phyloP scores from a whole-genome alignment of 2,888 invertebrate species.

The Anthophora plumipes region DNA sequence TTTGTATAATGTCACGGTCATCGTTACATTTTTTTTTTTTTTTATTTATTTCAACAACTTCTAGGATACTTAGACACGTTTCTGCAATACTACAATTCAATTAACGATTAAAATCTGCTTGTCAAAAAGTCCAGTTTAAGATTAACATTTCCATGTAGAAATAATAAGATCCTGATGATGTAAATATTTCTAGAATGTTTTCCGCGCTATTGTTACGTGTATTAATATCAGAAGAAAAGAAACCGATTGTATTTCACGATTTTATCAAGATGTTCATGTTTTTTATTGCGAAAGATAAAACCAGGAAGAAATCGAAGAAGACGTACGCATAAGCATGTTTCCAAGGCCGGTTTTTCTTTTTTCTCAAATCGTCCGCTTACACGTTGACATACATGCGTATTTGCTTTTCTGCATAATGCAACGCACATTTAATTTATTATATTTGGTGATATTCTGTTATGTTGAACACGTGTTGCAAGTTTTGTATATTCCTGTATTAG shows the following conservation, averaged over 20 bases:
- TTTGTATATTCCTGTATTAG: not conserved
- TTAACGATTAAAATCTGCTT: not conserved
- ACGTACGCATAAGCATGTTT: not conserved
- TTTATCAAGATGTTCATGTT: not conserved
- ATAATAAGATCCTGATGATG: not conserved
- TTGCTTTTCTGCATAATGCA: not conserved
- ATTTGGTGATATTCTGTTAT: conserved; percentile 26
- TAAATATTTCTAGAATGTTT: not conserved
- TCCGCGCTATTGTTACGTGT: not conserved
- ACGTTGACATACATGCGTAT: conserved; percentile 7
- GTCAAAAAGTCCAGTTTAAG: not conserved
- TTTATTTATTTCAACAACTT: not conserved
- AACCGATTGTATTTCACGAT: not conserved
- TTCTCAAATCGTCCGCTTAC: not conserved
- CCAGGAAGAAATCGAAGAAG: conserved; percentile 13
- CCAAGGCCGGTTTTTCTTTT: conserved; percentile 13
- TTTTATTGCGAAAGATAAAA: not conserved
- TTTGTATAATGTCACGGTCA: conserved; percentile 17
- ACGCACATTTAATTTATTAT: conserved; percentile 1
- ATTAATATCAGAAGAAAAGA: not conserved
- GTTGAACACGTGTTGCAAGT: conserved; percentile 20
- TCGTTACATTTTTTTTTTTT: not conserved
- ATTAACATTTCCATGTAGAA: not conserved
- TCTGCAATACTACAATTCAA: not conserved
- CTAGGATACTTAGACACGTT: not conserved